Evolutionary conservation across 2,113 vertebrate genomes (phyloP).

Genomic region (Eptesicus fuscus): DNA sequence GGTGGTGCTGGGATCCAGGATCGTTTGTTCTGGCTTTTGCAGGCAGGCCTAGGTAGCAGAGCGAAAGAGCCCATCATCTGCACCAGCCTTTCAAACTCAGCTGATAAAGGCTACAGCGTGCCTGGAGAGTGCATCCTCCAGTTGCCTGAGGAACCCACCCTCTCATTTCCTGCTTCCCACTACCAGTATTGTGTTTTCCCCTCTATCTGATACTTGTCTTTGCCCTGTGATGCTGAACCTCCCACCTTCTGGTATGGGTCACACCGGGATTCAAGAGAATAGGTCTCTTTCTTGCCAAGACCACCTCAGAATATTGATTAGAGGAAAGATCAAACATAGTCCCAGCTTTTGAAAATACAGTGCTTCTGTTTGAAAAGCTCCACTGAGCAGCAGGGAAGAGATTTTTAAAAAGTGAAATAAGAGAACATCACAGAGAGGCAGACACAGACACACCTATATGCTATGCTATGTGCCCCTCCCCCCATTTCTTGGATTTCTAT

Average conservation of each 20-base stretch:
- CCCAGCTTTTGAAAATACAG: constrained; percentile 15
- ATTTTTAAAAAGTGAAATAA: not conserved
- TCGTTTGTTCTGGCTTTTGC: not conserved
- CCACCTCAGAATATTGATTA: constrained; percentile 41
- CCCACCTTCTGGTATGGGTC: not conserved
- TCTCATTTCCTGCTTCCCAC: not conserved
- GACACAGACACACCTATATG: not conserved
- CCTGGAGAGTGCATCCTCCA: accelerated
- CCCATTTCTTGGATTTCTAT: not conserved
- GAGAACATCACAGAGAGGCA: not conserved
- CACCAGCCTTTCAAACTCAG: not conserved
- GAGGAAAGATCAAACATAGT: constrained; percentile 41
- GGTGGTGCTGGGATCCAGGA: not conserved
- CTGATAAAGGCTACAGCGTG: not conserved
- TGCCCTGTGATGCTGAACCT: not conserved
- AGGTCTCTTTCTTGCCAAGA: constrained; percentile 13
- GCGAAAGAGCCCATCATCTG: accelerated
- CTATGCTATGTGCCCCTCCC: not conserved
- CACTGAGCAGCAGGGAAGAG: constrained; percentile 13
- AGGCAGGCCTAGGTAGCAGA: not conserved
- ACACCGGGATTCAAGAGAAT: not conserved
- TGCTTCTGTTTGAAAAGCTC: constrained; percentile 26
- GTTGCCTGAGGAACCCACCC: accelerated
- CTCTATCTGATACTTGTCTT: not conserved
- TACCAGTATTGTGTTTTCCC: not conserved